Conservation (phyloP, 2,888 invertebrate species). For the Aleiodes alternator region DNA sequence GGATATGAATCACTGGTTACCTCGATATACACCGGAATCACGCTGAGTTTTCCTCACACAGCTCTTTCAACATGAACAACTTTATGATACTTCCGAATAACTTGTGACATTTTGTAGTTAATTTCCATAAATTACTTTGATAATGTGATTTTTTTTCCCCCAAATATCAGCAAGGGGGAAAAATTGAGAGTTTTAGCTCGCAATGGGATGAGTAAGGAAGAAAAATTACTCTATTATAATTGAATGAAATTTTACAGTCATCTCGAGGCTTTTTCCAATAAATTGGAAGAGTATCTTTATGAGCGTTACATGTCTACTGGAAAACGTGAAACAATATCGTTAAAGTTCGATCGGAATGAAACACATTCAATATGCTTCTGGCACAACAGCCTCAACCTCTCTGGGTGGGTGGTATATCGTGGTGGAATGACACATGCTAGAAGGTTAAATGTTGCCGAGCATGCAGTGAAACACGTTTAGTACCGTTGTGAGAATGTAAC, state of each 20-base stretch:
- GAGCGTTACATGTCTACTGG: not conserved
- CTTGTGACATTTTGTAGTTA: too few species aligned
- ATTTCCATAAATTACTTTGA: too few species aligned
- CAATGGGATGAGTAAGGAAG: too few species aligned
- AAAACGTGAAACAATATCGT: constrained; percentile 29
- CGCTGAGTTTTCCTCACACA: not conserved
- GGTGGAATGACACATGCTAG: constrained; percentile 27
- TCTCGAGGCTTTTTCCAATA: too few species aligned
- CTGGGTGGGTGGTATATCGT: not conserved
- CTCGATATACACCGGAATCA: not conserved
- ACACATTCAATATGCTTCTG: constrained; percentile 15
- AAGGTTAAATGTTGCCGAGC: constrained; percentile 31
- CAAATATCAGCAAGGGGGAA: too few species aligned
- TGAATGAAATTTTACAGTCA: too few species aligned
- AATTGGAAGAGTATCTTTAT: too few species aligned
- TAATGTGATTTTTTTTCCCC: too few species aligned
- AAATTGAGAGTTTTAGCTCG: too few species aligned
- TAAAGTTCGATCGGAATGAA: constrained; percentile 16
- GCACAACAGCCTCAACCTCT: not conserved
- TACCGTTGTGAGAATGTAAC: constrained; percentile 24
- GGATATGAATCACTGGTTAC: constrained; percentile 42
- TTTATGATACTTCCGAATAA: too few species aligned
- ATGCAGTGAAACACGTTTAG: constrained; percentile 38
- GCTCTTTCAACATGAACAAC: too few species aligned
- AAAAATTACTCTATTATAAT: too few species aligned